A percentile compares a stretch with the other conserved stretches of the same genome.
phyloP scores from a whole-genome alignment of 2,797 vertebrate species.

The Aulostomus chinensis region DNA sequence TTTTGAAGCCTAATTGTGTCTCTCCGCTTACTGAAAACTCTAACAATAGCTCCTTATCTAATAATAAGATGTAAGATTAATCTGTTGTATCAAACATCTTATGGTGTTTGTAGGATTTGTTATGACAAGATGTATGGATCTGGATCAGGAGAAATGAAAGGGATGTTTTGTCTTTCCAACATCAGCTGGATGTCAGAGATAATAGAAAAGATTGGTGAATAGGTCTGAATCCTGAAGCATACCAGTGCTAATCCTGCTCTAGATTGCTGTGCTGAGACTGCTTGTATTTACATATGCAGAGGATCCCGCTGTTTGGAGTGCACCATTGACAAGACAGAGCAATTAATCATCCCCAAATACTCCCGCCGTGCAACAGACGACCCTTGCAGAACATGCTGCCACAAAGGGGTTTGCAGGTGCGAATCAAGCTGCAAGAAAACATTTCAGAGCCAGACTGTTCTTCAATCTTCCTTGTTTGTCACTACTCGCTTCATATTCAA shows the following conservation, averaged over 20 bases:
- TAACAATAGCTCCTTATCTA: conserved; percentile 1
- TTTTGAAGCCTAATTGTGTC: no score
- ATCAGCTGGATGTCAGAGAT: conserved; percentile 73
- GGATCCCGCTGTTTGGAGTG: conserved; percentile 90
- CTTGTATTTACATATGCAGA: conserved; percentile 90
- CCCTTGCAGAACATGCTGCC: conserved; percentile 85
- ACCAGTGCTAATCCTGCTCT: conserved; percentile 84
- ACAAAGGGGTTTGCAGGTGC: conserved; percentile 90
- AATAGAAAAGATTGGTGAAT: conserved; percentile 83
- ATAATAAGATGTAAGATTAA: conserved; percentile 26
- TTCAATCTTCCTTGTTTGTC: conserved; percentile 60
- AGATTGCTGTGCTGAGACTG: conserved; percentile 82
- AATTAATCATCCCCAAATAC: conserved; percentile 96
- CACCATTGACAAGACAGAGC: conserved; percentile 89
- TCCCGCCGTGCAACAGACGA: conserved; percentile 85
- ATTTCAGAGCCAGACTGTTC: conserved; percentile 61
- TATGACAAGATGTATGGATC: conserved; percentile 53
- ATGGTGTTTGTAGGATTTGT: conserved; percentile 13
- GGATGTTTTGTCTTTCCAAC: conserved; percentile 57
- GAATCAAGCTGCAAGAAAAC: conserved; percentile 82
- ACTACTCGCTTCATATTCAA: conserved; percentile 37
- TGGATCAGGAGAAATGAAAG: conserved; percentile 59
- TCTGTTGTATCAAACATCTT: conserved; percentile 22
- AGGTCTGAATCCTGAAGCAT: conserved; percentile 75
- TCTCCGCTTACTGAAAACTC: neutral